phyloP scores from a whole-genome alignment of 2,797 vertebrate genomes.

The Pygocentrus nattereri region DNA sequence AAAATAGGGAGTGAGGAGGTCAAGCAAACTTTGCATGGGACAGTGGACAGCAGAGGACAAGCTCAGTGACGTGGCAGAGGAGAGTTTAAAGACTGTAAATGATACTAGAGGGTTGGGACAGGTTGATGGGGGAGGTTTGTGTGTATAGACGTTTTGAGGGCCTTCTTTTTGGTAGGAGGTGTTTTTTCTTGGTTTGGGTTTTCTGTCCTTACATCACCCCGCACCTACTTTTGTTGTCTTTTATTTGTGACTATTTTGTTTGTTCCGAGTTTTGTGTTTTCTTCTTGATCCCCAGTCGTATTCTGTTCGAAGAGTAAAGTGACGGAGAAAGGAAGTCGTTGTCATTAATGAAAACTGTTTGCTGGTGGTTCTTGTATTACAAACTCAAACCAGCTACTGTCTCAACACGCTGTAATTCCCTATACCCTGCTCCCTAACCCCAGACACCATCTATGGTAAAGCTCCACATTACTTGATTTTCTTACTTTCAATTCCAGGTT shows the following conservation, averaged over 20 bases:
- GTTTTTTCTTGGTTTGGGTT: constrained; percentile 57
- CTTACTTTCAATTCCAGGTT: constrained; percentile 50
- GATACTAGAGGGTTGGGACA: constrained; percentile 30
- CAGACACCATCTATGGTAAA: constrained; percentile 35
- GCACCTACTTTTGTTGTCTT: constrained; percentile 48
- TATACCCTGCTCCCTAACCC: not conserved
- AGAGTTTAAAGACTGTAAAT: constrained; percentile 47
- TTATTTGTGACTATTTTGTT: constrained; percentile 56
- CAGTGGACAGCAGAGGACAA: constrained; percentile 21
- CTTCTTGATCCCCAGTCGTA: constrained; percentile 52
- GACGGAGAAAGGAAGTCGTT: constrained; percentile 35
- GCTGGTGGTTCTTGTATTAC: constrained; percentile 44
- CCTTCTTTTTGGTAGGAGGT: constrained; percentile 47
- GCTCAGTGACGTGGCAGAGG: constrained; percentile 38
- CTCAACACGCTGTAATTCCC: constrained; percentile 48
- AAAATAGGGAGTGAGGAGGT: constrained; percentile 25
- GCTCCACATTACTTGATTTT: constrained; percentile 59
- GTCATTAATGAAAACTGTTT: constrained; percentile 51
- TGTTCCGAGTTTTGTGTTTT: constrained; percentile 56
- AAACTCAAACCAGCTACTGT: constrained; percentile 53
- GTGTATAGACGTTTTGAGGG: constrained; percentile 58
- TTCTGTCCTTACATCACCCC: constrained; percentile 52
- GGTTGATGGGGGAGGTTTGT: constrained; percentile 49
- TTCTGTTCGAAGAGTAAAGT: constrained; percentile 46
- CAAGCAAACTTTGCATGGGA: constrained; percentile 16